Conservation (phyloP, 1,140 invertebrate species). For the Periplaneta americana region DNA sequence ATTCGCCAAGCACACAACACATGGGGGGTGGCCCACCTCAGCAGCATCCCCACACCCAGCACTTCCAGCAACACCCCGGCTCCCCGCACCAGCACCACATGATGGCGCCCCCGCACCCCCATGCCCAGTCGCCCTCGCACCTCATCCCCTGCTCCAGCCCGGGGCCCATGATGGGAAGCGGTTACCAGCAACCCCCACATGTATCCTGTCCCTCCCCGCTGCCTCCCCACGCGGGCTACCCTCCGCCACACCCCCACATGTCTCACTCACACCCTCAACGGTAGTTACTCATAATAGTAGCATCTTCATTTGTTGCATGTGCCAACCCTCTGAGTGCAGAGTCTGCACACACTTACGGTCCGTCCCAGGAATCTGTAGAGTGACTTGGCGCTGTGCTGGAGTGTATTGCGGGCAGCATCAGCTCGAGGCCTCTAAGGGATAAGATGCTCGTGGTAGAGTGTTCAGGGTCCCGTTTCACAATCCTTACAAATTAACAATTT, state of each 20-base stretch:
- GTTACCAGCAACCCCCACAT: slow-evolving; percentile 43
- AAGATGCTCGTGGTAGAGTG: too few species aligned
- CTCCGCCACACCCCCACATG: slow-evolving; percentile 44
- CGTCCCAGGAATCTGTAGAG: too few species aligned
- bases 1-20: slow-evolving; percentile 58
- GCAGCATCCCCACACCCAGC: slow-evolving; percentile 44
- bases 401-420: too few species aligned
- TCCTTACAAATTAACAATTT: too few species aligned
- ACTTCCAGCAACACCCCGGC: slow-evolving; percentile 45
- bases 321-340: background rate
- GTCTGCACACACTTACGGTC: too few species aligned
- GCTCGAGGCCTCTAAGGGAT: too few species aligned
- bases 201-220: slow-evolving; percentile 50
- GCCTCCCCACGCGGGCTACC: slow-evolving; percentile 46
- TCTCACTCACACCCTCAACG: slow-evolving; percentile 63
- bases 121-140: slow-evolving; percentile 54
- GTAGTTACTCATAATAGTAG: slow-evolving; percentile 35
- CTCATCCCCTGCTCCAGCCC: slow-evolving; percentile 53
- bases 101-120: slow-evolving; percentile 45
- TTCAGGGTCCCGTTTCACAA: too few species aligned
- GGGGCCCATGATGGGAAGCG: slow-evolving; percentile 41
- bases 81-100: slow-evolving; percentile 29
- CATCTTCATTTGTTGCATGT: background rate
- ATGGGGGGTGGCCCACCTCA: slow-evolving; percentile 6
- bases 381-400: too few species aligned